A percentile compares a stretch with the other conserved stretches of the same genome.
These are phyloP conservation scores for Alcis repandata DNA, from an alignment of 2,888 invertebrate species.

Conservation along the genomic window DNA sequence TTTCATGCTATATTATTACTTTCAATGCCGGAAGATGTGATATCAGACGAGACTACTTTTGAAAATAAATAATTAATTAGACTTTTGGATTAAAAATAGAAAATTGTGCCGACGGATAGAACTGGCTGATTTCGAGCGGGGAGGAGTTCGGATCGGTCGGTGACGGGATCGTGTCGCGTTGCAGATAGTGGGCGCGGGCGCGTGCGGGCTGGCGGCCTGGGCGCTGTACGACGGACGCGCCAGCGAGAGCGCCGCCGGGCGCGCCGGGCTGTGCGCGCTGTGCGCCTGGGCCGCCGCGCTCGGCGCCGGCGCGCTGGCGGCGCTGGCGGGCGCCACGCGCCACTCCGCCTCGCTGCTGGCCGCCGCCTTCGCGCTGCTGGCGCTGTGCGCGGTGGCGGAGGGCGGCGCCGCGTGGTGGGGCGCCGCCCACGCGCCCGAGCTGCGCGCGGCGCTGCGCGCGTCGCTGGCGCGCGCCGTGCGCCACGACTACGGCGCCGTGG, in stretches of 20 bases:
- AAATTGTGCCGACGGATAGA: too few relatives aligned
- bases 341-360: slow-evolving; percentile 70
- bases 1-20: too few relatives aligned
- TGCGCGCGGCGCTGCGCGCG: slow-evolving; percentile 66
- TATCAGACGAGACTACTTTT: too few relatives aligned
- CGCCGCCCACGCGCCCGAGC: slow-evolving; percentile 72
- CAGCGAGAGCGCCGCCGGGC: slow-evolving; percentile 64
- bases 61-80: not conserved
- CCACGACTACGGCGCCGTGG: slow-evolving; percentile 70
- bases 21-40: too few relatives aligned
- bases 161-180: slow-evolving; percentile 3
- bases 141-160: too few relatives aligned
- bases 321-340: slow-evolving; percentile 65
- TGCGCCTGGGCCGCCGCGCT: slow-evolving; percentile 72
- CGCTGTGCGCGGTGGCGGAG: slow-evolving; percentile 73
- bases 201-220: slow-evolving; percentile 72
- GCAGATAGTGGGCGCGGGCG: slow-evolving; percentile 44
- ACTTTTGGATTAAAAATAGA: too few relatives aligned
- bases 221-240: slow-evolving; percentile 75
- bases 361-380: slow-evolving; percentile 72
- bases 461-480: slow-evolving; percentile 64
- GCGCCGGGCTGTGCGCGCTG: slow-evolving; percentile 72
- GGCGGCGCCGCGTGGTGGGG: slow-evolving; percentile 80
- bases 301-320: slow-evolving; percentile 66
- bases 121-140: too few relatives aligned